phyloP scores from a whole-genome alignment of 2,797 vertebrate genomes.

The Gallirallus australis region DNA sequence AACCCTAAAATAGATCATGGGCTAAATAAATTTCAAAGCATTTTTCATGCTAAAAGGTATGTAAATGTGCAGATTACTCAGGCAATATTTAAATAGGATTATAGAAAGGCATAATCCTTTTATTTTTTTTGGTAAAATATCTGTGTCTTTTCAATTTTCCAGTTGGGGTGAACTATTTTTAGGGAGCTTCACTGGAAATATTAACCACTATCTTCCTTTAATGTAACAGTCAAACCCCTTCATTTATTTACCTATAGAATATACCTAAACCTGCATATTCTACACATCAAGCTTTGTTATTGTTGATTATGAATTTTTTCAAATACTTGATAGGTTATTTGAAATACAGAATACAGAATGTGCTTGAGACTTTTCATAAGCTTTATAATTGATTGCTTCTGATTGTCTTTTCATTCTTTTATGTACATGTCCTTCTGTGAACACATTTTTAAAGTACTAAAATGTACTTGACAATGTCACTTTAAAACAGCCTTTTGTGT shows the following conservation, averaged over 20 bases:
- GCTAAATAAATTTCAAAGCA: slow-evolving; percentile 8
- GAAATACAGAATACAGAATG: slow-evolving; percentile 6
- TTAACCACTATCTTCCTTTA: not conserved
- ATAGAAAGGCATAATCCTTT: slow-evolving; percentile 1
- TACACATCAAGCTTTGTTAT: not conserved
- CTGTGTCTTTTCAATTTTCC: not conserved
- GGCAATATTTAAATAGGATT: slow-evolving; percentile 31
- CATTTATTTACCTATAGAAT: not conserved
- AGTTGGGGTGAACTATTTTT: not conserved
- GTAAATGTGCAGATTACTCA: slow-evolving; percentile 2
- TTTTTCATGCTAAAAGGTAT: not conserved
- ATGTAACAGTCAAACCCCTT: not conserved
- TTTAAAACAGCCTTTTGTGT: slow-evolving; percentile 34
- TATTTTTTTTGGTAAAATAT: not conserved
- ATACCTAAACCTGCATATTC: not conserved
- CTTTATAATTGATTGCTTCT: slow-evolving; percentile 28
- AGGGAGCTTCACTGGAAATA: not conserved
- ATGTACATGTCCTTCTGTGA: not conserved
- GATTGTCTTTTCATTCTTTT: slow-evolving; percentile 27
- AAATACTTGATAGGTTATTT: not conserved
- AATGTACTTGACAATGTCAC: slow-evolving; percentile 39
- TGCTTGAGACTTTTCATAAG: not conserved
- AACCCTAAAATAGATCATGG: not conserved
- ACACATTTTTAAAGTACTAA: slow-evolving; percentile 38
- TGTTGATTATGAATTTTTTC: slow-evolving; percentile 24